These are phyloP conservation scores for Flabesymbios commensalis DNA, from an alignment of 2,888 invertebrate genomes.

Conservation along the genomic window DNA sequence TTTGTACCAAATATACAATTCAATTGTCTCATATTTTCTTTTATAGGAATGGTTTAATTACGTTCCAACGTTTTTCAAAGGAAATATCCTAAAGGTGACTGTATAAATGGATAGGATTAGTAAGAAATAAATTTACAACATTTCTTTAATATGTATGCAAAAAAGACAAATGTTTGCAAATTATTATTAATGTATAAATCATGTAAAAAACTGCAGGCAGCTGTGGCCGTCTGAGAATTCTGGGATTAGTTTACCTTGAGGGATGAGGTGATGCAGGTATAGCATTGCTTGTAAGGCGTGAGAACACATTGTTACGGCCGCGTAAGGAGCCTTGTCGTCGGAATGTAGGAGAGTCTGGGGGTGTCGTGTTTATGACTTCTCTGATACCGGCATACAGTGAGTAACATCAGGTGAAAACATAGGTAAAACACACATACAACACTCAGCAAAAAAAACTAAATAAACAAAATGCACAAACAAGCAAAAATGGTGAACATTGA, in stretches of 20 bases:
- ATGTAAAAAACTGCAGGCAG: too few species aligned
- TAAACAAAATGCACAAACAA: not conserved
- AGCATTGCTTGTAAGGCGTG: slow-evolving; percentile 69
- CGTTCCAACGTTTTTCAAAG: too few species aligned
- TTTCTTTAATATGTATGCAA: too few species aligned
- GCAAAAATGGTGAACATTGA: not conserved
- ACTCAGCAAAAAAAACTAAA: not conserved
- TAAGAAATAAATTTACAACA: too few species aligned
- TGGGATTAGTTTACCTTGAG: slow-evolving; percentile 40
- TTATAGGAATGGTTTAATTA: too few species aligned
- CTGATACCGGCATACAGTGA: slow-evolving; percentile 12
- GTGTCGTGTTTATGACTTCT: slow-evolving; percentile 58
- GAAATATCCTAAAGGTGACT: too few species aligned
- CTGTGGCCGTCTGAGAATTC: too few species aligned
- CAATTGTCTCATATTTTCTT: too few species aligned
- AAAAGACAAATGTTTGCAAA: too few species aligned
- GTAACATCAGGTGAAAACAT: not conserved
- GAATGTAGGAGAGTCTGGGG: slow-evolving; percentile 68
- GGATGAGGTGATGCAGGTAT: slow-evolving; percentile 35
- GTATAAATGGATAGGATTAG: too few species aligned
- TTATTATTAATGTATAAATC: too few species aligned
- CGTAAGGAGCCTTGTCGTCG: slow-evolving; percentile 49
- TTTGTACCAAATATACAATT: too few species aligned
- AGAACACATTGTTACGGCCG: slow-evolving; percentile 76
- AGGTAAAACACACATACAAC: not conserved